Base-by-base conservation (phyloP, 2,888 invertebrate species). In the Rotaria macrura region DNA sequence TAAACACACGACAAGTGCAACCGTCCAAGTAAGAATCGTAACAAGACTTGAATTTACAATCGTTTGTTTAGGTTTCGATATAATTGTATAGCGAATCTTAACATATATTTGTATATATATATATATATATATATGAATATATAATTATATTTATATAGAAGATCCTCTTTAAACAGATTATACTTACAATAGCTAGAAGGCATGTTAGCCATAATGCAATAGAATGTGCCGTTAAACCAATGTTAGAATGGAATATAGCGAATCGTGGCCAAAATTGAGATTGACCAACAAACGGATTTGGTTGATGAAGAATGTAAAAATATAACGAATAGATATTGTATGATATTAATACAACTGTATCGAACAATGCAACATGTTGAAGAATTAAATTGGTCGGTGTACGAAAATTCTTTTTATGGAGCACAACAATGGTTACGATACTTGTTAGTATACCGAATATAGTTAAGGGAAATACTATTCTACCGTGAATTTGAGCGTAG, bases 271-370 rank as follows among this genome's bases (percentile, higher is more conserved):
- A 79, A 43, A 79, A 79, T 43, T 6, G 23, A 20, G 79, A 79
- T 79, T 79, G 79, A 43, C 79, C 79, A 25, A 79, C 79, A 79
- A 79, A 79, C 43, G 79, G 79, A 40, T 79, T 79, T 25, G 79
- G 79, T 7, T 40, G n/a, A 79, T 79, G 79, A n/a, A 79, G 4
- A 1, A 79, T 79, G 20, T 79, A 79, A 43, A 79, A 79, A n/a
- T 79, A 79, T n/a, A 79, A 79, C n/a, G 79, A 79, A 79, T 38
- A 79, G 23, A 79, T 79, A 79, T 79, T 79, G 25, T 79, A 79
- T 43, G 79, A 79, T 43, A 79, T 79, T n/a, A 43, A 43, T 25
- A 79, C 79, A n/a, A 79, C 17, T 79, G 43, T 43, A 79, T 79
- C 79, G n/a, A 79, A 79, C 25, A 79, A 79, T 43, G 79, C 79